Conservation (phyloP, 2,888 invertebrate species). For the Cheilosia soror region DNA sequence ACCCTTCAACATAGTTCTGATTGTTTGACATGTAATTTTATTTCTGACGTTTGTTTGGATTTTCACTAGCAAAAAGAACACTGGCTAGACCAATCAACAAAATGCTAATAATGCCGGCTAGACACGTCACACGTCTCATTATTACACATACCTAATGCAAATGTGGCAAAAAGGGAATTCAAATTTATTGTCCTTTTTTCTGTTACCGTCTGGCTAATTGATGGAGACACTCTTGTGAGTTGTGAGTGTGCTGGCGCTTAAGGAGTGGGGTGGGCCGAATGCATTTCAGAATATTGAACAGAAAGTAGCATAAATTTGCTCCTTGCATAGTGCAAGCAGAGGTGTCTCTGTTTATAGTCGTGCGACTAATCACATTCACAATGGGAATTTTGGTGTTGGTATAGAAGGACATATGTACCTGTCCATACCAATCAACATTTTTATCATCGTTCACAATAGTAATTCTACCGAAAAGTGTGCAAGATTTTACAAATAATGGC, state of each 20-base stretch:
- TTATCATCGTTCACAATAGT: too few species aligned
- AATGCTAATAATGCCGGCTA: not conserved
- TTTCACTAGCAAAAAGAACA: not conserved
- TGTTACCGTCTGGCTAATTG: not conserved
- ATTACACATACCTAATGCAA: not conserved
- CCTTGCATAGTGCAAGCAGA: too few species aligned
- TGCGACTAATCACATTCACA: too few species aligned
- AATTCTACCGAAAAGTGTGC: too few species aligned
- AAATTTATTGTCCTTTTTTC: constrained; percentile 13
- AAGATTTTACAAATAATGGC: too few species aligned
- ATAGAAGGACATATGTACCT: too few species aligned
- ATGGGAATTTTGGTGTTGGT: too few species aligned
- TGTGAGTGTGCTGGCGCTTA: not conserved
- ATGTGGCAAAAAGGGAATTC: not conserved
- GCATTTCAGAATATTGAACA: too few species aligned
- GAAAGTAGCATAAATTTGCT: too few species aligned
- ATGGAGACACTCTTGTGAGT: not conserved
- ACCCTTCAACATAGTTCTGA: not conserved
- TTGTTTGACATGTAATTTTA: constrained; percentile 32
- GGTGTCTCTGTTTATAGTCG: too few species aligned
- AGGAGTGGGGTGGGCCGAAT: too few species aligned
- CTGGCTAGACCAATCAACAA: constrained; percentile 20
- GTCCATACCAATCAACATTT: too few species aligned
- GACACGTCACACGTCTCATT: not conserved
- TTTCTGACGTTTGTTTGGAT: not conserved